Percentiles rank a stretch among this genome's conserved stretches.
Conservation (phyloP, 2,113 vertebrate species). For the Procapra przewalskii region DNA sequence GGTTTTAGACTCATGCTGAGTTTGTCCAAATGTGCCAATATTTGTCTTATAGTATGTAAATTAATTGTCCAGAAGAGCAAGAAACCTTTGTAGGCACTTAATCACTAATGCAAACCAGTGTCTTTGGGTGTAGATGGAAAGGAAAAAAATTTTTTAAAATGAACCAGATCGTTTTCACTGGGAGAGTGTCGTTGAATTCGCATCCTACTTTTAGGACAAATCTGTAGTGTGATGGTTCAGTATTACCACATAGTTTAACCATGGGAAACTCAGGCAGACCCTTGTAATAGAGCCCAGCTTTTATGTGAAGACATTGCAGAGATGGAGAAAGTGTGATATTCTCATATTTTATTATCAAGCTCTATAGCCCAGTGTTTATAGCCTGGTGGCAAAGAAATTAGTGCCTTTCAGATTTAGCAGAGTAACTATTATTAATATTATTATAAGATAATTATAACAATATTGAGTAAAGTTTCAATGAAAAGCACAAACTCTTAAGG, state of each 20-base stretch:
- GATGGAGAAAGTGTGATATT: background rate
- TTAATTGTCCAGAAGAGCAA: constrained; percentile 68
- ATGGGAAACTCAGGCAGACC: background rate
- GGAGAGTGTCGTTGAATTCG: background rate
- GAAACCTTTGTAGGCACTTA: constrained; percentile 62
- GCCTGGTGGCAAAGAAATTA: background rate
- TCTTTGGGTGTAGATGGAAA: constrained; percentile 53
- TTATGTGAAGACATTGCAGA: background rate
- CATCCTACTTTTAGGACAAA: constrained; percentile 40
- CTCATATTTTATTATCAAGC: background rate
- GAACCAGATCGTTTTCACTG: constrained; percentile 9
- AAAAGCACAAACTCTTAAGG: background rate
- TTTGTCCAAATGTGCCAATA: constrained; percentile 79
- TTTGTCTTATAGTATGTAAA: constrained; percentile 78
- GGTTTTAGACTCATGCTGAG: constrained; percentile 62
- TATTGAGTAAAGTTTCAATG: background rate
- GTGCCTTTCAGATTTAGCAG: background rate
- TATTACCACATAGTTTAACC: background rate
- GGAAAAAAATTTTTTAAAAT: constrained; percentile 14
- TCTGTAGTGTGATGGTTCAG: background rate
- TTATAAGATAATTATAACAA: background rate
- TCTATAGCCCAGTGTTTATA: background rate
- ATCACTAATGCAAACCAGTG: constrained; percentile 61
- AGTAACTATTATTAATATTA: background rate
- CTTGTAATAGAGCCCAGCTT: background rate